A percentile compares a stretch with the other conserved stretches of the same genome.
phyloP scores from a whole-genome alignment of 2,797 vertebrate species.

The Sternotherus odoratus region DNA sequence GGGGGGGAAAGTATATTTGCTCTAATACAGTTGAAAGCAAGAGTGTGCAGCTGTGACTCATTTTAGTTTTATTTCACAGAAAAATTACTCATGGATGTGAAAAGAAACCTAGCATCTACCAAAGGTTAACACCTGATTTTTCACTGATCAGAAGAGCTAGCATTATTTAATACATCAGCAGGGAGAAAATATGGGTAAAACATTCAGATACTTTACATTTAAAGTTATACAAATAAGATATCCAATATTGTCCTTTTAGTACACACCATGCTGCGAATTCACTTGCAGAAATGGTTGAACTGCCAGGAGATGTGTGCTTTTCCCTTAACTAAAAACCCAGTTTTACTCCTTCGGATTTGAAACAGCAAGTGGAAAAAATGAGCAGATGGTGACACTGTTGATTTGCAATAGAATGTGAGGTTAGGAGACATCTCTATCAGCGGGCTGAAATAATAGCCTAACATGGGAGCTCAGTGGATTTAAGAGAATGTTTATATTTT shows the following conservation, averaged over 20 bases:
- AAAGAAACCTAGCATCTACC: neutral
- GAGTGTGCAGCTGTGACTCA: neutral
- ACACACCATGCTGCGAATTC: neutral
- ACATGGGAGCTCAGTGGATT: neutral
- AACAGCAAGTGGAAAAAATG: neutral
- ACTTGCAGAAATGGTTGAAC: neutral
- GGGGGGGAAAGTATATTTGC: neutral
- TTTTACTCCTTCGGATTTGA: neutral
- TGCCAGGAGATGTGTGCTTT: neutral
- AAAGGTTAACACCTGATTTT: neutral
- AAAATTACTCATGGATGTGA: neutral
- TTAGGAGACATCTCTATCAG: neutral
- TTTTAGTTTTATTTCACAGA: slow-evolving; percentile 1
- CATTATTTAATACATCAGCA: neutral
- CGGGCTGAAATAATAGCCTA: neutral
- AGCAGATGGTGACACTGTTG: neutral
- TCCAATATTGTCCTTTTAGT: neutral
- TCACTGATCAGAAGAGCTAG: neutral
- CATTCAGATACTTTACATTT: slow-evolving; percentile 9
- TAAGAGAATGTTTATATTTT: neutral
- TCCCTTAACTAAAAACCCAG: neutral
- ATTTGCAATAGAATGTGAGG: neutral
- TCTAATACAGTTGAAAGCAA: neutral
- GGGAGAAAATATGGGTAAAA: neutral
- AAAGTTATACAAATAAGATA: neutral